These are phyloP conservation scores for Pangasius macronema DNA, from an alignment of 2,797 vertebrate genomes.

Conservation along the genomic window DNA sequence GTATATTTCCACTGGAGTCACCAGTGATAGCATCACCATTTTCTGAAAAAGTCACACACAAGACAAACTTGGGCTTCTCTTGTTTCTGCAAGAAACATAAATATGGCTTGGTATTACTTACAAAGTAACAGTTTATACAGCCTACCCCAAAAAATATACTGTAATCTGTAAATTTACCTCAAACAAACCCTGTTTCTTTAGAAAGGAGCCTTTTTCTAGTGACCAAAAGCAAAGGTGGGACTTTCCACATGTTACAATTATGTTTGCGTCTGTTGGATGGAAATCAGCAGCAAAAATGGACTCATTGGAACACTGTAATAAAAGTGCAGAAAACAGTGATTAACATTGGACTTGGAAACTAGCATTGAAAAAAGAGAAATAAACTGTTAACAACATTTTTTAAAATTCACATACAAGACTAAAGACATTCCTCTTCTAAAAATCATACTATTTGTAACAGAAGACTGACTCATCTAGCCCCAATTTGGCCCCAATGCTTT, in stretches of 20 bases:
- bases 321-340: slow-evolving; percentile 8
- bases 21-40: slow-evolving; percentile 96
- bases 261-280: slow-evolving; percentile 94
- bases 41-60: slow-evolving; percentile 97
- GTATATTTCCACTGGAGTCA: slow-evolving; percentile 97
- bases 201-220: slow-evolving; percentile 86
- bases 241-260: slow-evolving; percentile 95
- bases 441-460: not conserved
- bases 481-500: not conserved
- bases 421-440: not conserved
- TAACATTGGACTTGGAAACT: not conserved
- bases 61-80: slow-evolving; percentile 99
- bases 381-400: not conserved
- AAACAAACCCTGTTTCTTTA: slow-evolving; percentile 97
- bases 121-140: not conserved
- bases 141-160: not conserved
- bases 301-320: slow-evolving; percentile 90
- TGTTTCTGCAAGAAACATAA: slow-evolving; percentile 87
- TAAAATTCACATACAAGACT: not conserved
- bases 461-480: not conserved
- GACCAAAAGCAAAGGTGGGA: slow-evolving; percentile 98
- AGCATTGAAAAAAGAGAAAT: not conserved
- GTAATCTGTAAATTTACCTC: slow-evolving; percentile 78
- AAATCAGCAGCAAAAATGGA: slow-evolving; percentile 94
- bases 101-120: slow-evolving; percentile 41